phyloP scores from a whole-genome alignment of 2,888 invertebrate genomes.

The Bimastos eiseni region DNA sequence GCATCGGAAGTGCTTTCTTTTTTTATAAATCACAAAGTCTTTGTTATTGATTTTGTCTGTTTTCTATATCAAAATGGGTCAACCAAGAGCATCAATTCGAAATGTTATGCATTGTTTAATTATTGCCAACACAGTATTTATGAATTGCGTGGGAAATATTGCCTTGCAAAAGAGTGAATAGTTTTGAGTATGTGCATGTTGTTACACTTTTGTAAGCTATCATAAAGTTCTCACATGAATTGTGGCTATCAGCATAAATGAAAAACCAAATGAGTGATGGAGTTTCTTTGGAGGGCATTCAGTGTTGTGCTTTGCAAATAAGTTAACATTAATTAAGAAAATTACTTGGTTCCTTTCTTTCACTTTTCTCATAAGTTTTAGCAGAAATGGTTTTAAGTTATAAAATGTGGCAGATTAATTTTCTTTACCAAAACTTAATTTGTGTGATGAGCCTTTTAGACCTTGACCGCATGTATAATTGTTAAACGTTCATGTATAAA shows the following conservation, averaged over 20 bases:
- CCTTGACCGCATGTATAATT: background rate
- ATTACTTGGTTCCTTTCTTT: background rate
- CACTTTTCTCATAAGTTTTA: background rate
- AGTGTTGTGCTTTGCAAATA: constrained; percentile 13
- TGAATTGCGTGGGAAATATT: background rate
- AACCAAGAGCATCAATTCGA: background rate
- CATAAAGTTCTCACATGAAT: background rate
- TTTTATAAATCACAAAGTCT: background rate
- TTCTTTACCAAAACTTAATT: background rate
- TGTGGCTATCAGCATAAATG: background rate
- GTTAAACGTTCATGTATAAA: background rate
- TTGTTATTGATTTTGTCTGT: background rate
- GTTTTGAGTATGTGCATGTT: background rate
- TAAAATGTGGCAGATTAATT: background rate
- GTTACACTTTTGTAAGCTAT: background rate
- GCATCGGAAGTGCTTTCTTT: background rate
- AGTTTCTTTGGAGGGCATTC: background rate
- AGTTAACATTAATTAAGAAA: background rate
- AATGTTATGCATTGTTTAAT: background rate
- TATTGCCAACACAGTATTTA: constrained; percentile 6
- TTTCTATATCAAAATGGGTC: background rate
- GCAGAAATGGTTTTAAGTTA: background rate
- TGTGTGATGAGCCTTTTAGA: background rate
- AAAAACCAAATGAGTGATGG: background rate
- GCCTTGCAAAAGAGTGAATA: background rate